Percentiles rank a stretch among this genome's conserved stretches.
These are phyloP conservation scores for Acanthis flammea DNA, from an alignment of 2,797 vertebrate genomes.

Conservation along the genomic window DNA sequence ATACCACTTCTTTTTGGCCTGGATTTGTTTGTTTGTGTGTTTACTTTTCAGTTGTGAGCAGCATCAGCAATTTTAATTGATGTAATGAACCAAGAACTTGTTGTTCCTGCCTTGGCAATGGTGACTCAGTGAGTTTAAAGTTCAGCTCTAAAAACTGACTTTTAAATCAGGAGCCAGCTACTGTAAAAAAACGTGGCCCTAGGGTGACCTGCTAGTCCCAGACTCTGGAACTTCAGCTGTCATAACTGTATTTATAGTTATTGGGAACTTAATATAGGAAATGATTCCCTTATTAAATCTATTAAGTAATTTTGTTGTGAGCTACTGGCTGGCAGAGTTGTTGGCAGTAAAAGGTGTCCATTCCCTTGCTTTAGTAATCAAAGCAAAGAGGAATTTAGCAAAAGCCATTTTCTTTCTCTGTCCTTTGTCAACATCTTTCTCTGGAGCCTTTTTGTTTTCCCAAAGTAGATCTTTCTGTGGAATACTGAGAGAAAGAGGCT, in stretches of 20 bases:
- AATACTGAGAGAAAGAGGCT: background rate
- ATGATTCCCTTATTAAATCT: constrained; percentile 32
- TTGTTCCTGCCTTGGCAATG: background rate
- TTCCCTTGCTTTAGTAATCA: background rate
- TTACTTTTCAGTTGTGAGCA: background rate
- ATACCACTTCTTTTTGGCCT: background rate
- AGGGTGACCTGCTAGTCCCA: background rate
- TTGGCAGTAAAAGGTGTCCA: background rate
- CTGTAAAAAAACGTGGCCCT: background rate
- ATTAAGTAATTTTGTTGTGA: constrained; percentile 33
- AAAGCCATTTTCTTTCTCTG: background rate
- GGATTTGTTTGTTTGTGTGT: background rate
- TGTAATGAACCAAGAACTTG: background rate
- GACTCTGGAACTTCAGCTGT: background rate
- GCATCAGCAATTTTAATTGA: background rate
- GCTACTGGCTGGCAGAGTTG: background rate
- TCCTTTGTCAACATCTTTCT: background rate
- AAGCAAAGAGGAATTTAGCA: background rate
- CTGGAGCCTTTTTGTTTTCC: background rate
- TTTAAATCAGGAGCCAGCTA: background rate
- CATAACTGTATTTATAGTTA: constrained; percentile 30
- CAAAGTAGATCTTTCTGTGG: fast-evolving
- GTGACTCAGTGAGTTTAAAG: background rate
- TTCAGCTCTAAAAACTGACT: background rate
- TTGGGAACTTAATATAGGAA: constrained; percentile 18